A percentile compares a stretch with the other conserved stretches of the same genome.
These are phyloP conservation scores for Syrphus vitripennis DNA, from an alignment of 2,888 invertebrate genomes.

Conservation along the genomic window DNA sequence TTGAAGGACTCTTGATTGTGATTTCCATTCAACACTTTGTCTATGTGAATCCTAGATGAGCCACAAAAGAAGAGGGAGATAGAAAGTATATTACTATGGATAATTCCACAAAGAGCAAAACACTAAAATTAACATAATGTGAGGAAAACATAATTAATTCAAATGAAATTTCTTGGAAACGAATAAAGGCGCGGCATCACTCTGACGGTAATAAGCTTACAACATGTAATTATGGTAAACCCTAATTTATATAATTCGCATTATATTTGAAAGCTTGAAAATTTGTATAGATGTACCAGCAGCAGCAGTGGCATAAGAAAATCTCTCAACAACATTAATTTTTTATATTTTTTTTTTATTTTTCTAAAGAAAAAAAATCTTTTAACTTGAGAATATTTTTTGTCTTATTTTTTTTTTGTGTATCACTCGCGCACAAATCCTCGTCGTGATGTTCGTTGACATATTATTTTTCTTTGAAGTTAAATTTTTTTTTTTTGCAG, in stretches of 20 bases:
- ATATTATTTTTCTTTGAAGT: constrained; percentile 13
- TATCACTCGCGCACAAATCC: neutral
- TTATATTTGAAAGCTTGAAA: constrained; percentile 39
- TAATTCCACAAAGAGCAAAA: constrained; percentile 60
- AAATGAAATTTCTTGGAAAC: constrained; percentile 58
- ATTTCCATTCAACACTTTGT: constrained; percentile 46
- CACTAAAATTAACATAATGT: constrained; percentile 66
- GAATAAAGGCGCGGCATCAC: constrained; percentile 35
- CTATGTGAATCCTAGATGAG: constrained; percentile 33
- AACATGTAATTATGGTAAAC: constrained; percentile 65
- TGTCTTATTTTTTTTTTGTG: neutral
- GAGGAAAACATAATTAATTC: constrained; percentile 63
- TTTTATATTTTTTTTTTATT: too few relatives aligned
- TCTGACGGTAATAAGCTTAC: constrained; percentile 52
- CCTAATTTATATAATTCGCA: constrained; percentile 63
- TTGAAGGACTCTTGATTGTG: neutral
- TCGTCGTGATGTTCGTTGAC: neutral
- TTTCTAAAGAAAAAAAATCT: constrained; percentile 23
- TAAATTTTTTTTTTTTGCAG: neutral
- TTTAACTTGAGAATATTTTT: neutral
- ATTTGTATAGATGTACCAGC: neutral
- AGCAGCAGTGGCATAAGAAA: neutral
- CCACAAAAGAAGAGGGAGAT: neutral
- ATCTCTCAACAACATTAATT: neutral
- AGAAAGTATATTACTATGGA: constrained; percentile 21